Base-by-base conservation (phyloP, 2,797 vertebrate genomes). In the Premnoplex brunnescens region DNA sequence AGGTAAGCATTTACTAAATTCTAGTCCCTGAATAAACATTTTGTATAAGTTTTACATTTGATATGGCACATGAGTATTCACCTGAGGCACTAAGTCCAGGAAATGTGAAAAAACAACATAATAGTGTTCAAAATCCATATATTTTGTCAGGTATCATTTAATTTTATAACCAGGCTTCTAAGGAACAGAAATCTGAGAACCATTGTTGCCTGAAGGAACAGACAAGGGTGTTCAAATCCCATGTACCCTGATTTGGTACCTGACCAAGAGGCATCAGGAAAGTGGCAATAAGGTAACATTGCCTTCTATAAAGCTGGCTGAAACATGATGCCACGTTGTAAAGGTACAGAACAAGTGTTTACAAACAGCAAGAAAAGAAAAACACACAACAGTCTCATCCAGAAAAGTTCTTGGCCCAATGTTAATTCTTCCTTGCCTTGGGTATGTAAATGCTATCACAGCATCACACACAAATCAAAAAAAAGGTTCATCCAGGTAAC, bases 51-150 rank as follows among this genome's bases (percentile, higher is more conserved):
- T 93, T 93, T 55, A 48, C 22, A 66, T 95, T 85, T 78, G 46
- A 69, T 87, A 62, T 68, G 34, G 68, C 85, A 93, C 9, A 10
- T 28, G 7, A 44, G 14, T 63, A 87, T 83, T 93, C 82, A 72
- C 83, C 74, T 85, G 59, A 91, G 75, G 85, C 73, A 62, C 0
- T 32, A 58, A 51, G 48, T 52, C 54, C 76, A 89, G 51, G 56
- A 88, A 96, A 92, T 32, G 34, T 55, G 64, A 93, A 92, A 85
- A 71, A 58, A 6, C 48, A 66, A 67, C 21, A 48, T 28, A 79
- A 63, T 3, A 72, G 30, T 14, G 10, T 91, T 93, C 37, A 86
- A 84, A 95, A 88, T 58, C 56, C 86, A 87, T 80, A 74, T 48
- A 73, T 52, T 19, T 82, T 78, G 27, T 82, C 63, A 78, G 46